Percentiles rank a stretch among this genome's conserved stretches.
These are phyloP conservation scores for Kuschelorhynchus macadamiae DNA, from an alignment of 2,888 invertebrate genomes.

Conservation along the genomic window DNA sequence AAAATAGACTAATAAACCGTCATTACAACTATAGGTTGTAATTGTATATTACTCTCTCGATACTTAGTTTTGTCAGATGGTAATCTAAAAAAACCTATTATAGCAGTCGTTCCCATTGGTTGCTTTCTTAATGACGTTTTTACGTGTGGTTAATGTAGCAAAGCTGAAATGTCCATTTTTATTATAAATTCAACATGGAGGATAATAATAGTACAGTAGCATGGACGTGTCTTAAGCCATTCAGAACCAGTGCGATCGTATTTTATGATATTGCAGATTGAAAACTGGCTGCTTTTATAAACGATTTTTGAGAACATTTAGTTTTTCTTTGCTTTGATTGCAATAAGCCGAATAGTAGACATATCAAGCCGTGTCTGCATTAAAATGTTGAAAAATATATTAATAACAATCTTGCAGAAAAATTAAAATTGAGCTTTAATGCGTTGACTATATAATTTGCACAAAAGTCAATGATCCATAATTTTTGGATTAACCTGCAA, in stretches of 20 bases:
- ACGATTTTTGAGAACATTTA: no score
- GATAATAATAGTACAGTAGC: conserved; percentile 59
- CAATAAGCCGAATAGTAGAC: not conserved
- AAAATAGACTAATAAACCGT: conserved; percentile 9
- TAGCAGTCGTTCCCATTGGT: conserved; percentile 66
- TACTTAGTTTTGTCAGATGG: conserved; percentile 56
- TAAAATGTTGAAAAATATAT: no score
- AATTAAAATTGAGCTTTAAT: no score
- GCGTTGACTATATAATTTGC: no score
- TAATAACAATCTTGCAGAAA: no score
- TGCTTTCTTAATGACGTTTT: conserved; percentile 68
- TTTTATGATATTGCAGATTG: not conserved
- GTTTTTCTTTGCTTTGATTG: no score
- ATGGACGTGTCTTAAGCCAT: conserved; percentile 51
- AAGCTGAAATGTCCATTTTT: conserved; percentile 67
- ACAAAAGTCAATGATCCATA: no score
- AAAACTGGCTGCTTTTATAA: not conserved
- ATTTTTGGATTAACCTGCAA: no score
- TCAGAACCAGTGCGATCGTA: not conserved
- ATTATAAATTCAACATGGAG: conserved; percentile 69
- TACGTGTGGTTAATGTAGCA: conserved; percentile 67
- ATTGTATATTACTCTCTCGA: conserved; percentile 41
- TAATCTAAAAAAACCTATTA: conserved; percentile 67
- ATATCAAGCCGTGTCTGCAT: no score
- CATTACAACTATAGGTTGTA: conserved; percentile 36